Conservation (phyloP, 2,797 vertebrate genomes). For the Myotis planiceps region DNA sequence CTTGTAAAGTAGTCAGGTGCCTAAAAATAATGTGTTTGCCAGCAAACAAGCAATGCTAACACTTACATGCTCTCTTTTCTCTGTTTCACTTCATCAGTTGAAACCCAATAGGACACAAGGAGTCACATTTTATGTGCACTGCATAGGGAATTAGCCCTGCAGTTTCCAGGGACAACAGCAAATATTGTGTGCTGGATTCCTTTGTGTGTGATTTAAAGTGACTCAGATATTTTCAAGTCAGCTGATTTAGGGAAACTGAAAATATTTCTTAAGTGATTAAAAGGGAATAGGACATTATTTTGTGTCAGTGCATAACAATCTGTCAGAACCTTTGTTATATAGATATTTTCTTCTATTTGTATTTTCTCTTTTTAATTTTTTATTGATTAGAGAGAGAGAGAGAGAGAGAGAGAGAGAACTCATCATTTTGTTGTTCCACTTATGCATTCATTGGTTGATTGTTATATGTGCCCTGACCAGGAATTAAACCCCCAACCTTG, state of each 20-base stretch:
- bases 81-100: conserved; percentile 32
- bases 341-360: not conserved
- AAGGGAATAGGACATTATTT: not conserved
- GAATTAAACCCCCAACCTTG: not conserved
- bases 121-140: not conserved
- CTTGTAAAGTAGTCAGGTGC: conserved; percentile 67
- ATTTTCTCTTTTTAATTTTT: not conserved
- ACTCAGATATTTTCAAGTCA: conserved; percentile 45
- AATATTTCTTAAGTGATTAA: not conserved
- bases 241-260: conserved; percentile 4
- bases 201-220: conserved; percentile 31
- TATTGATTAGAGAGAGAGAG: not conserved
- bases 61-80: conserved; percentile 36
- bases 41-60: conserved; percentile 39
- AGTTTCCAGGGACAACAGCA: not conserved
- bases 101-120: conserved; percentile 4
- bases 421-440: not conserved
- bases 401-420: not conserved
- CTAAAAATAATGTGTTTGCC: conserved; percentile 6
- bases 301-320: not conserved
- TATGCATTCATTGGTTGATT: not conserved
- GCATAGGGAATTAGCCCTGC: conserved; percentile 1
- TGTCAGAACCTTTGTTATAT: not conserved
- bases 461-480: not conserved
- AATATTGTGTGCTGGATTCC: not conserved